Base-by-base conservation (phyloP, 1,140 invertebrate species). In the Pseudomyrmex gracilis region DNA sequence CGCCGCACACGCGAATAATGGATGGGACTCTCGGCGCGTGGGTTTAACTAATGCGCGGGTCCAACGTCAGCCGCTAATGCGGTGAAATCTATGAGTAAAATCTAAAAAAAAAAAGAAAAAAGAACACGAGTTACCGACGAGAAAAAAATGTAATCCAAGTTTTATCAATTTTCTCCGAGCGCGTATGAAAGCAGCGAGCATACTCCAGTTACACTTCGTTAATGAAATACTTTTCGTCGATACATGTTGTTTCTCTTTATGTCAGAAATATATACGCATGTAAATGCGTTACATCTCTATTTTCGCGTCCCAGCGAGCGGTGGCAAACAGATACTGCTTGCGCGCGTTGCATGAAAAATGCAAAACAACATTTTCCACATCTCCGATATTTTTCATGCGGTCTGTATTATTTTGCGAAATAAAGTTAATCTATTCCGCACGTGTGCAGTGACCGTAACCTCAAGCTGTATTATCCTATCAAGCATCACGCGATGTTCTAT, bases 401-500 rank as follows among this genome's bases (percentile, higher is more conserved):
- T 70, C 22, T 70, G 47, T 70, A 71, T 80, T 80, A 80, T 80
- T 71, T 71, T 8, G 47, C 9, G 20, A n/a, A 70, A 80, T 49
- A 80, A n/a, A 80, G 43, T 53, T 71, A 71, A 70, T 80, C 64
- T 43, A 12, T 57, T 61, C 34, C 5, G 34, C 34, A 22, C 61
- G 49, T 15, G 51, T 47, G 64, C 53, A 57, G 43, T 78, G 63
- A 78, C 61, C 49, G 73, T 77, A 77, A 34, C 64, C 64, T 78
- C 64, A 13, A 64, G 76, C 70, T 78, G 34, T 78, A 55, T 47
- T 78, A 78, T 78, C 34, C 64, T 51, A 78, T 78, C 76, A 47
- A 64, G 57, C 76, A 76, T 66, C n/a, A 12, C 47, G 13, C 22
- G 45, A 61, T 22, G 20, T 68, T 51, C 76, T 68, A 58, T 70